phyloP scores from a whole-genome alignment of 2,888 invertebrate genomes.

The Pilophorus perplexus region DNA sequence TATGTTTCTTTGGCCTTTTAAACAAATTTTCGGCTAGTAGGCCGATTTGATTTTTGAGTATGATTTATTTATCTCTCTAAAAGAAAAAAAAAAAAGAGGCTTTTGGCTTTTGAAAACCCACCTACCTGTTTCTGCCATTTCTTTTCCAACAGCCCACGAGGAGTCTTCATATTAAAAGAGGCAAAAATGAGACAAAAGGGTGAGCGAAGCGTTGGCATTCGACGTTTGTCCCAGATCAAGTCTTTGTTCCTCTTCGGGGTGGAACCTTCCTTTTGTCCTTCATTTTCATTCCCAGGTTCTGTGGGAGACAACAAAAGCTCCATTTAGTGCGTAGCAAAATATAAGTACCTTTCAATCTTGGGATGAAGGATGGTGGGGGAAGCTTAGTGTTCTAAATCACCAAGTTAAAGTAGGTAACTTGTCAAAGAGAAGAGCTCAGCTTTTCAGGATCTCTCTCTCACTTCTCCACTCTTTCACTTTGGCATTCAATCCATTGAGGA shows the following conservation, averaged over 20 bases:
- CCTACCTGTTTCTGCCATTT: neutral
- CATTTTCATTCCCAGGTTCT: conserved; percentile 13
- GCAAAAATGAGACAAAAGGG: conserved; percentile 17
- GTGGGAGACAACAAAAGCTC: conserved; percentile 33
- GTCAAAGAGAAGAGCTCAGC: conserved; percentile 26
- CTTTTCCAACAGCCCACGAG: neutral
- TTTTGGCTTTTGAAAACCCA: too few relatives aligned
- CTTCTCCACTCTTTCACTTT: neutral
- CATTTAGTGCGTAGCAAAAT: conserved; percentile 33
- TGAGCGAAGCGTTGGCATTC: conserved; percentile 33
- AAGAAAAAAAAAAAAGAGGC: too few relatives aligned
- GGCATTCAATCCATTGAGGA: neutral
- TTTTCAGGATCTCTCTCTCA: neutral
- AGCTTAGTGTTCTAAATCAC: conserved; percentile 28
- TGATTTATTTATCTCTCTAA: too few relatives aligned
- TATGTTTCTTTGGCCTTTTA: too few relatives aligned
- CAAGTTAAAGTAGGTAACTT: conserved; percentile 34
- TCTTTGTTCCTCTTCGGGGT: conserved; percentile 30
- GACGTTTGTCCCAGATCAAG: conserved; percentile 36
- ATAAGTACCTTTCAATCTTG: conserved; percentile 34
- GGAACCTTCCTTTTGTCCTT: conserved; percentile 7
- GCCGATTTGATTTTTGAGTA: too few relatives aligned
- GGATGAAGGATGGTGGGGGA: neutral
- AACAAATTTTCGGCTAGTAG: too few relatives aligned
- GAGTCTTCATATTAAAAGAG: conserved; percentile 27